Conservation (phyloP, 2,113 vertebrate species). For the Indri indri region DNA sequence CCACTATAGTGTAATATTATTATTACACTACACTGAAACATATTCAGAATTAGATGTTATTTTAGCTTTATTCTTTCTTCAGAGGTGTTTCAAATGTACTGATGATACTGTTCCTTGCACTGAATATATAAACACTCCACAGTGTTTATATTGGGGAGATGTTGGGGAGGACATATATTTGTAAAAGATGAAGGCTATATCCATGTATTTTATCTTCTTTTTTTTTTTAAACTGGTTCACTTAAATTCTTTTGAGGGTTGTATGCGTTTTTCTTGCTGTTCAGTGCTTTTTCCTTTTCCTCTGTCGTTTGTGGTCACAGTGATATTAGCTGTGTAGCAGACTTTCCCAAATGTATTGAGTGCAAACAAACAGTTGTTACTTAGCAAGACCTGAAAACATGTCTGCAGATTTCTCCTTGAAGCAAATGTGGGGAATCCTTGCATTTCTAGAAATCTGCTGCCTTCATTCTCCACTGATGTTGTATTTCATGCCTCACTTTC, state of each 20-base stretch:
- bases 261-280: conserved; percentile 80
- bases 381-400: conserved; percentile 83
- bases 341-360: conserved; percentile 80
- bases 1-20: conserved; percentile 67
- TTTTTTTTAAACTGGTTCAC: conserved; percentile 62
- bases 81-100: conserved; percentile 79
- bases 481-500: not conserved
- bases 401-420: conserved; percentile 81
- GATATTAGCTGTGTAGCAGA: conserved; percentile 81
- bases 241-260: conserved; percentile 62
- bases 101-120: conserved; percentile 83
- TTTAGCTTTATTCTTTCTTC: conserved; percentile 77
- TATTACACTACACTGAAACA: conserved; percentile 81
- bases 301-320: conserved; percentile 79
- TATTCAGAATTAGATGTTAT: conserved; percentile 75
- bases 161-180: conserved; percentile 57
- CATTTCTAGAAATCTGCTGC: conserved; percentile 65
- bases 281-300: conserved; percentile 77
- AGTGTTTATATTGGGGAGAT: conserved; percentile 69
- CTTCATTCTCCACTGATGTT: not conserved
- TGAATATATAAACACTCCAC: conserved; percentile 84
- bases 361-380: conserved; percentile 84
- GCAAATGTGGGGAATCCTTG: conserved; percentile 67
- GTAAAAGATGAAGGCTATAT: conserved; percentile 64
- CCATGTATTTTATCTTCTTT: conserved; percentile 67